A percentile compares a stretch with the other conserved stretches of the same genome.
Evolutionary conservation across 1,140 invertebrate genomes (phyloP).

Genomic region (Heliconius congener): DNA sequence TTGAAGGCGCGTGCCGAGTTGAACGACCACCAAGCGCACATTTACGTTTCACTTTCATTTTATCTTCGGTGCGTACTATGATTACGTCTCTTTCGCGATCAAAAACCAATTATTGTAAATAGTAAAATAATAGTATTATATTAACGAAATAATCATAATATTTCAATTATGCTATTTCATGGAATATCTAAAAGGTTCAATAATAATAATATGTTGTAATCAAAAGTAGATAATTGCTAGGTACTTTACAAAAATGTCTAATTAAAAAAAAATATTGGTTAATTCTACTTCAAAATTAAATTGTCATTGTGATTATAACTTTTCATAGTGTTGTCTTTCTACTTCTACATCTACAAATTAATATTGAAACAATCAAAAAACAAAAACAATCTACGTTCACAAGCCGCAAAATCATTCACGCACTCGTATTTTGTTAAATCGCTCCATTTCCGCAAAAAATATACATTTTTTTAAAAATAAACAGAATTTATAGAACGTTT

Average conservation of each 20-base stretch:
- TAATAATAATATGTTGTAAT: too few relatives aligned
- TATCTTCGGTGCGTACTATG: slow-evolving; percentile 47
- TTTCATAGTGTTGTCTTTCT: too few relatives aligned
- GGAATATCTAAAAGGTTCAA: too few relatives aligned
- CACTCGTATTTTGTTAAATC: background rate
- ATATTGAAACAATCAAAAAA: too few relatives aligned
- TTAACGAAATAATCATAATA: background rate
- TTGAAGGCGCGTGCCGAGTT: slow-evolving; percentile 73
- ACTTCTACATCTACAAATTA: too few relatives aligned
- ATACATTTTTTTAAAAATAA: background rate
- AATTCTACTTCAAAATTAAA: too few relatives aligned
- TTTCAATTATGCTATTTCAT: background rate
- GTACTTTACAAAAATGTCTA: too few relatives aligned
- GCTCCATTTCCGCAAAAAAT: background rate
- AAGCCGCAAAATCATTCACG: background rate
- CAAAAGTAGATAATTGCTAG: too few relatives aligned
- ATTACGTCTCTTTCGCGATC: slow-evolving; percentile 42
- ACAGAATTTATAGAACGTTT: slow-evolving; percentile 3
- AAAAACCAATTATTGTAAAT: background rate
- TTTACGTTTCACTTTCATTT: slow-evolving; percentile 73
- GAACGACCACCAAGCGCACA: slow-evolving; percentile 67
- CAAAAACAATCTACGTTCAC: background rate
- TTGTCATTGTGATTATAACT: too few relatives aligned
- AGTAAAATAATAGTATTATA: slow-evolving; percentile 3
- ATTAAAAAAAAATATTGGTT: too few relatives aligned